phyloP scores from a whole-genome alignment of 1,140 invertebrate species.

The Acarapis woodi region DNA sequence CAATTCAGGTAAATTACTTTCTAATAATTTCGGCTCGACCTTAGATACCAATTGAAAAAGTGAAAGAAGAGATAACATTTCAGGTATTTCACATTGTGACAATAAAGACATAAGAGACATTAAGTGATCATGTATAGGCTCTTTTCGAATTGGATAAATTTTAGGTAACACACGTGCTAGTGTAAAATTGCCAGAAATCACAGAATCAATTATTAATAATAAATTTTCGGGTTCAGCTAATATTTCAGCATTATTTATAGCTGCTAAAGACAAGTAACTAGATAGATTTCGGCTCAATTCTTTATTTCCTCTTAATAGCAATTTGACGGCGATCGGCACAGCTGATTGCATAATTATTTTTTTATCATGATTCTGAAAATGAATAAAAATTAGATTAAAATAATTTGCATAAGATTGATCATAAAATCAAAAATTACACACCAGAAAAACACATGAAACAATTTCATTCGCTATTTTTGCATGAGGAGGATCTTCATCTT shows the following conservation, averaged over 20 bases:
- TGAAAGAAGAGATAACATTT: constrained; percentile 47
- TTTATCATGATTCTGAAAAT: constrained; percentile 45
- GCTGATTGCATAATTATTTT: constrained; percentile 58
- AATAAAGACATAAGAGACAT: constrained; percentile 46
- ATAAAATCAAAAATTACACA: too few species aligned
- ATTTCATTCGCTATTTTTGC: constrained; percentile 80
- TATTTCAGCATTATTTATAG: constrained; percentile 55
- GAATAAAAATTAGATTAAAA: neutral
- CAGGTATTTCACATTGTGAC: constrained; percentile 43
- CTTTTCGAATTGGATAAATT: constrained; percentile 52
- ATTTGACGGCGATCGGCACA: constrained; percentile 62
- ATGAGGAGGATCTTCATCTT: constrained; percentile 64
- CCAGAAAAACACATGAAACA: constrained; percentile 70
- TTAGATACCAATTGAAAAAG: constrained; percentile 48
- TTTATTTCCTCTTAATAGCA: constrained; percentile 57
- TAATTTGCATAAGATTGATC: neutral
- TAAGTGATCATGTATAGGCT: constrained; percentile 49
- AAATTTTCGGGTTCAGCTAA: constrained; percentile 49
- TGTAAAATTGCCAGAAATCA: constrained; percentile 56
- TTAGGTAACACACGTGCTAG: constrained; percentile 53
- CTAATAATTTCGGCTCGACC: constrained; percentile 39
- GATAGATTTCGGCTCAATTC: constrained; percentile 64
- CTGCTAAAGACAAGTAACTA: constrained; percentile 65
- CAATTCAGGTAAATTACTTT: constrained; percentile 41
- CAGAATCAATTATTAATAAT: constrained; percentile 68